Evolutionary conservation across 2,113 vertebrate species (phyloP), one percentile per base, ranked within the genome.

Genomic region (Calidris pygmaea): DNA sequence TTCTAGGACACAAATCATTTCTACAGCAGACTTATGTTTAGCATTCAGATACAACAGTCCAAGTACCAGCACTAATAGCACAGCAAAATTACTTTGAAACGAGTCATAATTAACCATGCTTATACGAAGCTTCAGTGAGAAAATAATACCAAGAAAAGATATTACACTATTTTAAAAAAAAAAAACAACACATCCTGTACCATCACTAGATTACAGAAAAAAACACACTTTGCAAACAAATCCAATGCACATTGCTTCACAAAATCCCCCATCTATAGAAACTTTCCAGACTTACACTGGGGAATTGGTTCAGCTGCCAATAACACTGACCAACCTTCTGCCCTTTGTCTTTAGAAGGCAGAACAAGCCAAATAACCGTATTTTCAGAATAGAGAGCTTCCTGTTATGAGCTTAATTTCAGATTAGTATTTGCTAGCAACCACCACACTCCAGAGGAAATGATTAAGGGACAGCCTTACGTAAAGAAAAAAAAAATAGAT

Each of bases 381-480:
- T 85, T 76, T 91, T 62, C 93, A 90, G 87, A 91, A 58, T 5
- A 4, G n/a, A 94, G 74, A 87, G 85, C 68, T 96, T 96, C 95
- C 95, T 96, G 89, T 95, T 95, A 91, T 66, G 78, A 96, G 62
- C 47, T 90, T 88, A 60, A 96, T 93, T 97, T 89, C 81, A 82
- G 81, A 87, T 96, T 60, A 89, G 74, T 87, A 93, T 93, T 94
- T 94, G 93, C 90, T 90, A 91, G 94, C 84, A 90, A 94, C 82
- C 78, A 83, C 71, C 93, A 88, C 90, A 80, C 95, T 97, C 93
- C 91, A 88, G 92, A 90, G 90, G 93, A 93, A 97, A 94, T 80
- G 67, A 93, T 90, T 79, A 70, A 85, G 81, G 93, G 71, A 91
- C 77, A 70, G 91, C 74, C 45, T 93, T 80, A 59, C 2, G 7